These are phyloP conservation scores for Crenuchus spilurus DNA, from an alignment of 2,797 vertebrate genomes.

Conservation along the genomic window DNA sequence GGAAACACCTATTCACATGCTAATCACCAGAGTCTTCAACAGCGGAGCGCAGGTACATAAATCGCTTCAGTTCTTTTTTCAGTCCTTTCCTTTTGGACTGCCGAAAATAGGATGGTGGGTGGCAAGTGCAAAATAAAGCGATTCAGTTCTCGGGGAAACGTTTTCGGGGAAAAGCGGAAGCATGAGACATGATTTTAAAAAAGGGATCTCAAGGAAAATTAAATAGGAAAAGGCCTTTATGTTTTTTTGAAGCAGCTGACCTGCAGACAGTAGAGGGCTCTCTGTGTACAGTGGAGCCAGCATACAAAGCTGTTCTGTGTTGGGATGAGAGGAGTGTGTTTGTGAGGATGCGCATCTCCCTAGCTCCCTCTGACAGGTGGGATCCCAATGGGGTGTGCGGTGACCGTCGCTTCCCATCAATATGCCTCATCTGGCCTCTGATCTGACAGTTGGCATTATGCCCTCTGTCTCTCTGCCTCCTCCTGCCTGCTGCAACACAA, in stretches of 20 bases:
- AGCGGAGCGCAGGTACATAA: slow-evolving; percentile 23
- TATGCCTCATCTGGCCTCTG: slow-evolving; percentile 72
- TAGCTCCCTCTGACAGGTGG: slow-evolving; percentile 71
- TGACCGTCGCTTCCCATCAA: slow-evolving; percentile 76
- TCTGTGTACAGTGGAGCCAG: slow-evolving; percentile 21
- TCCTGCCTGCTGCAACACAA: neutral
- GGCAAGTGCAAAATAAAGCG: slow-evolving; percentile 21
- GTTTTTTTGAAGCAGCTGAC: neutral
- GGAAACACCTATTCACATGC: slow-evolving; percentile 71
- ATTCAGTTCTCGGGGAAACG: slow-evolving; percentile 6
- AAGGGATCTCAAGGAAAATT: slow-evolving; percentile 62
- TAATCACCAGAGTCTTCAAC: slow-evolving; percentile 62
- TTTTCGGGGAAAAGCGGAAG: slow-evolving; percentile 18
- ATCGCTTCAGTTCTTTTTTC: slow-evolving; percentile 17
- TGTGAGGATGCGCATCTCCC: slow-evolving; percentile 8
- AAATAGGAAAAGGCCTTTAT: neutral
- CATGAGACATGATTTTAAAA: slow-evolving; percentile 12
- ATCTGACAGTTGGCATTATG: slow-evolving; percentile 78
- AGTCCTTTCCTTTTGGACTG: neutral
- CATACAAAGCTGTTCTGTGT: slow-evolving; percentile 59
- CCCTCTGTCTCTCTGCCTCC: slow-evolving; percentile 60
- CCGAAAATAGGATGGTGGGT: slow-evolving; percentile 24
- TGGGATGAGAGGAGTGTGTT: slow-evolving; percentile 56
- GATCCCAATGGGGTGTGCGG: slow-evolving; percentile 73
- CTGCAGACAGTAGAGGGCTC: slow-evolving; percentile 26